These are phyloP conservation scores for Sander vitreus DNA, from an alignment of 2,113 vertebrate species.

Conservation along the genomic window DNA sequence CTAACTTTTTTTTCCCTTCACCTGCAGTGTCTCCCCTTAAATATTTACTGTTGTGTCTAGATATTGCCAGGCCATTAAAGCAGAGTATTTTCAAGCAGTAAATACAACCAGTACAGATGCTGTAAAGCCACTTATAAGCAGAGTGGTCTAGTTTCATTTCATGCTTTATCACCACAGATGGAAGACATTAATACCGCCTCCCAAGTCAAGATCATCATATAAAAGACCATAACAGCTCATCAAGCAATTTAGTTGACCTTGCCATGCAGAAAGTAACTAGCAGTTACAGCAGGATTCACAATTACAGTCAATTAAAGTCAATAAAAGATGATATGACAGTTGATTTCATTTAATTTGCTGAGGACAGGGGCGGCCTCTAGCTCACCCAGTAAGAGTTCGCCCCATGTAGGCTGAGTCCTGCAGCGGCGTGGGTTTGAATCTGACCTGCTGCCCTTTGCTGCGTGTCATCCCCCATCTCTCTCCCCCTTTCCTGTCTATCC, in stretches of 20 bases:
- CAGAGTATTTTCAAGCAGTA: conserved; percentile 7
- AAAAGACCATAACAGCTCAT: conserved; percentile 76
- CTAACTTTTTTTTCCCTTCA: too few species aligned
- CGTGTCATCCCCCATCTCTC: too few species aligned
- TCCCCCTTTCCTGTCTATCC: too few species aligned
- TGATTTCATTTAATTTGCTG: conserved; percentile 78
- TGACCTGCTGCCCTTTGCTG: too few species aligned
- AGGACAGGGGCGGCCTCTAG: conserved; percentile 1
- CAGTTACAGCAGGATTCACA: conserved; percentile 73
- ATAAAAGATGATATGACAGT: conserved; percentile 78
- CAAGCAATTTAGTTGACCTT: conserved; percentile 76
- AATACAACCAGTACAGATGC: conserved; percentile 15
- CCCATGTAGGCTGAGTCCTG: too few species aligned
- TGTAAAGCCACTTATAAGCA: conserved; percentile 29
- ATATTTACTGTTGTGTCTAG: conserved; percentile 31
- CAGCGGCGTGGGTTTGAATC: too few species aligned
- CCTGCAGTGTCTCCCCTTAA: conserved; percentile 4
- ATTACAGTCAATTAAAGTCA: conserved; percentile 82
- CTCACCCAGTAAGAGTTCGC: too few species aligned
- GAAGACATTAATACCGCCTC: conserved; percentile 50
- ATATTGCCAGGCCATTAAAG: conserved; percentile 23
- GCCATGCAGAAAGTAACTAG: conserved; percentile 73
- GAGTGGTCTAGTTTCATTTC: conserved; percentile 55
- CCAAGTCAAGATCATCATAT: conserved; percentile 74
- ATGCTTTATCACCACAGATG: conserved; percentile 60